Percentiles rank a stretch among this genome's conserved stretches.
These are phyloP conservation scores for Sitta europaea DNA, from an alignment of 2,113 vertebrate genomes.

Conservation along the genomic window DNA sequence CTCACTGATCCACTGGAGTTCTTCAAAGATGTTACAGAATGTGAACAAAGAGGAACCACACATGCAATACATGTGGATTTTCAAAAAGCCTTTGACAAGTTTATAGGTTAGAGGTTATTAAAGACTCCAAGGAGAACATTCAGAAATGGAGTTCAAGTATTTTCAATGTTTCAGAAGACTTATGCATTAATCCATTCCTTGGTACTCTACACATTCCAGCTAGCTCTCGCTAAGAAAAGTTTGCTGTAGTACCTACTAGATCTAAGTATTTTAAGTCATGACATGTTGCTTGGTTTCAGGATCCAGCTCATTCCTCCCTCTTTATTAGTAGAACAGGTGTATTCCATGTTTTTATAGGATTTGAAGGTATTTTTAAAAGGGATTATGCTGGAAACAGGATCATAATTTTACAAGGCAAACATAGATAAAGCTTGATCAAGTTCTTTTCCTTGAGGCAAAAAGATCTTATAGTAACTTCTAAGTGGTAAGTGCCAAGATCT, in stretches of 20 bases:
- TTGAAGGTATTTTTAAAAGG: neutral
- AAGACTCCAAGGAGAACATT: neutral
- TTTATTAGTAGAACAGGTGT: neutral
- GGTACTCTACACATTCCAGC: neutral
- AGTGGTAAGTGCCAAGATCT: neutral
- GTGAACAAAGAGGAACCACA: neutral
- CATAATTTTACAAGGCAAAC: neutral
- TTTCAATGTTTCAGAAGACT: neutral
- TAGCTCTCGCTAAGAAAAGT: neutral
- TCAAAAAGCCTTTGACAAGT: neutral
- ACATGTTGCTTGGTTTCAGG: neutral
- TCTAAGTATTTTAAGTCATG: neutral
- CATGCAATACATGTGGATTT: neutral
- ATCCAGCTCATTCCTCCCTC: neutral
- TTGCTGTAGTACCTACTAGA: neutral
- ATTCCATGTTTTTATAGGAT: neutral
- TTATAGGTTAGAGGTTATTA: neutral
- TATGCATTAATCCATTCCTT: neutral
- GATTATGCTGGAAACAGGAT: neutral
- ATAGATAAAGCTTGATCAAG: neutral
- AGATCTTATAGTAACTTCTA: neutral
- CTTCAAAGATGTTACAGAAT: fast-evolving
- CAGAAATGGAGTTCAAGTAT: neutral
- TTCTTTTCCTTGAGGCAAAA: neutral
- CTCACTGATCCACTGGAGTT: neutral